These are phyloP conservation scores for Palloptera scutellata DNA, from an alignment of 2,888 invertebrate genomes.

Conservation along the genomic window DNA sequence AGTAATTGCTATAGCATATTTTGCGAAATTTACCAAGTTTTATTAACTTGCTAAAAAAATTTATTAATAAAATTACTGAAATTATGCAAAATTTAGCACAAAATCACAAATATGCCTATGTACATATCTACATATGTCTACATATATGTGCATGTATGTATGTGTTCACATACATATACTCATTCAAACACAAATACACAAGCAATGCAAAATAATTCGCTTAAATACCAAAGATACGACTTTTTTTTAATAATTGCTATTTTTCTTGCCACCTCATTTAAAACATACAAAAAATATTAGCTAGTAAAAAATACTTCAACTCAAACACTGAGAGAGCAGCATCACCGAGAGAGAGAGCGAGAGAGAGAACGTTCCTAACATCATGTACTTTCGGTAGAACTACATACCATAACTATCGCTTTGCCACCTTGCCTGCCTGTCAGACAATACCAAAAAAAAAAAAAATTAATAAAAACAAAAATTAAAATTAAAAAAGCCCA, in stretches of 20 bases:
- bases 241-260: constrained; percentile 20
- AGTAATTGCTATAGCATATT: no score
- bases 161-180: background rate
- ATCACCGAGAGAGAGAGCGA: constrained; percentile 27
- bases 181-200: no score
- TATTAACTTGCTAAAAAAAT: no score
- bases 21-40: no score
- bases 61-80: no score
- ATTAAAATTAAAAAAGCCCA: constrained; percentile 35
- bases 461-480: constrained; percentile 36
- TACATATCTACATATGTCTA: background rate
- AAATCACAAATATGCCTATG: background rate
- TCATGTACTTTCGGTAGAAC: constrained; percentile 33
- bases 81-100: no score
- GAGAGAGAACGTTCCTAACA: constrained; percentile 19
- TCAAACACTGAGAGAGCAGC: constrained; percentile 18
- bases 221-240: no score
- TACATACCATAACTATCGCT: background rate
- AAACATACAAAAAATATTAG: background rate
- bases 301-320: background rate
- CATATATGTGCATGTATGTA: background rate
- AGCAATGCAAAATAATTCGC: no score
- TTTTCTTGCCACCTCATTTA: constrained; percentile 23
- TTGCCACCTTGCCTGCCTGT: no score
- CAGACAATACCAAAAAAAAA: constrained; percentile 14